Conservation (phyloP, 2,888 invertebrate genomes). For the Epirrhoe alternata region DNA sequence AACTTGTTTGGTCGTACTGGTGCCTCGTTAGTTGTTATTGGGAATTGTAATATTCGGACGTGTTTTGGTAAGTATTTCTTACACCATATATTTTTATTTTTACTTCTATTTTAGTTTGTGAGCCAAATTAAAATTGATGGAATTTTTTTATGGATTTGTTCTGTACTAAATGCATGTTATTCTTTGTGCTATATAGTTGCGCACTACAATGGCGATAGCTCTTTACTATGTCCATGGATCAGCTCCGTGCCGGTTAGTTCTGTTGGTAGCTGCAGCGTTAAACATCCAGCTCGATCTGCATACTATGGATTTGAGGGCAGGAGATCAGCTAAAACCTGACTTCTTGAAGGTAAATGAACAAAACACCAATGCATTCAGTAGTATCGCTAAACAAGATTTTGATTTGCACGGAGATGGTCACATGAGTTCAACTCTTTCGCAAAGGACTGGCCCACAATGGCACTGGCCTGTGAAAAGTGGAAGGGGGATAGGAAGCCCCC, state of each 20-base stretch:
- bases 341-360: conserved; percentile 82
- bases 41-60: conserved; percentile 2
- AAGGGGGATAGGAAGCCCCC: too few species aligned
- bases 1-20: background rate
- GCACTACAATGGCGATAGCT: conserved; percentile 78
- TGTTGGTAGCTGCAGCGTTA: conserved; percentile 85
- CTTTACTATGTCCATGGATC: conserved; percentile 86
- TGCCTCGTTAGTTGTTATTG: conserved; percentile 7
- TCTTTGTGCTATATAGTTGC: background rate
- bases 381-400: too few species aligned
- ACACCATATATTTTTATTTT: background rate
- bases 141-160: background rate
- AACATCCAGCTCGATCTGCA: conserved; percentile 86
- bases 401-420: too few species aligned
- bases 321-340: conserved; percentile 86
- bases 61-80: background rate
- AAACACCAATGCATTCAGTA: too few species aligned
- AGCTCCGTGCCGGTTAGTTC: conserved; percentile 85
- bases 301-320: conserved; percentile 76
- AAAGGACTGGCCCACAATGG: too few species aligned
- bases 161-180: too few species aligned
- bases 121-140: background rate
- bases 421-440: too few species aligned
- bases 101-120: background rate
- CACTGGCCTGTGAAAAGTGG: too few species aligned